Evolutionary conservation across 2,113 vertebrate species (phyloP), one percentile per base, ranked within the genome.

Genomic region (Oncorhynchus kisutch): DNA sequence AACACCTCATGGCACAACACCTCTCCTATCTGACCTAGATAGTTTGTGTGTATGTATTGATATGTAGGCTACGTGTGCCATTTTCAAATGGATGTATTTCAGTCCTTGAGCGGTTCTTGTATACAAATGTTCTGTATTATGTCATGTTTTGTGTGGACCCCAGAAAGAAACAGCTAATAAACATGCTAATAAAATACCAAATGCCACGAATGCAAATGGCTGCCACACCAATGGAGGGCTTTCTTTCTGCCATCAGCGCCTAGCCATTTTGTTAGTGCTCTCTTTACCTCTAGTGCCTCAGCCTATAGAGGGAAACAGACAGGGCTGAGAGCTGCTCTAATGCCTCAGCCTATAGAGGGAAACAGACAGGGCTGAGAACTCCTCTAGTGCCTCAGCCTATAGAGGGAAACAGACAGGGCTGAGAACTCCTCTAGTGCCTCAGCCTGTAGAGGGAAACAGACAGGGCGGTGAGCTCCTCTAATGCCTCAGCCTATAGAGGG

Each of bases 171-270:
- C 6, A 39, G 34, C 34, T 39, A 39, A 39, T 9, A 9, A 2
- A 2, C 8, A 9, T 39, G 2, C 34, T 39, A 9, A 39, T 39
- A 39, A 39, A 39, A 39, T 39, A 39, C 8, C 8, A 39, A 39
- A 9, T 39, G 64, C 57, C 71, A 73, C 48, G 1, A 70, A 81
- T 84, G 73, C 76, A 84, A 84, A 86, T 80, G 82, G 62, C 57
- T 24, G 25, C 81, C 67, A 67, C 71, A 39, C 59, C 31, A 7
- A 62, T 73, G 45, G 45, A 67, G 48, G 49, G 49, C 14, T 51
- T 20, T 0, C 65, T 72, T 49, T 72, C 2, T 64, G 74, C 77
- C 71, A 72, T 81, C 54, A 77, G 76, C 72, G 72, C 54, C 71
- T 80, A 81, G 65, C 62, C 25, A 25, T 79, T 70, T 69, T 67